Evolutionary conservation across 2,113 vertebrate species (phyloP), one percentile per base, ranked within the genome.

Genomic region (Oreochromis spilurus): DNA sequence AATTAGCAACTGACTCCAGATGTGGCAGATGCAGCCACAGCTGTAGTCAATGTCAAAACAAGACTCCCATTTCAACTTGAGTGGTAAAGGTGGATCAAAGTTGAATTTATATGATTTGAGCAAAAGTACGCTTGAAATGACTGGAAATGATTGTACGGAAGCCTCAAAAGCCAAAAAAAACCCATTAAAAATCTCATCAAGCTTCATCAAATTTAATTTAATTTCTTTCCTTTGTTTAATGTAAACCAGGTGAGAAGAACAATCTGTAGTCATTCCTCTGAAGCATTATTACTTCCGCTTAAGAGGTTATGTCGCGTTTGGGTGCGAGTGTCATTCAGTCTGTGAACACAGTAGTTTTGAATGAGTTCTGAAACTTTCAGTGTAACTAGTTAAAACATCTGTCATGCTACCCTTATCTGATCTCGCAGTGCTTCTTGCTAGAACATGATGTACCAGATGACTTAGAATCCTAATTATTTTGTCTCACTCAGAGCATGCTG

Each of bases 1-100:
- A 79, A 87, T 92, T 84, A 81, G 43, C 17, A 58, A 75, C 13
- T 52, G 54, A 57, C 60, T 48, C 7, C 84, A 88, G 78, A 79
- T 79, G 87, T 26, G 70, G 29, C 83, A 67, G 62, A 67, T 77
- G 75, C 82, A 88, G 84, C 58, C 52, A 43, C 55, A 36, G 55
- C 85, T 84, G 85, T 60, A 53, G 6, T n/a, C 17, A 7, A 14
- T 31, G 55, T 29, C 36, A 19, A 43, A 36, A 53, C 43, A 60
- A 26, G 80, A 79, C 24, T 82, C 9, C 24, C 6, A 29, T 17
- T 38, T 57, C 36, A 81, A 62, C 57, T 17, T 4, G 8, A 19
- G 79, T 36, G n/a, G 16, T 55, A 8, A 55, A 65, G 40, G 9
- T n/a, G 3, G 3, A 67, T 38, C 38, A 7, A 19, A 86, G 1